Evolutionary conservation across 2,797 vertebrate species (phyloP).

Genomic region (Gymnopithys bicolor): DNA sequence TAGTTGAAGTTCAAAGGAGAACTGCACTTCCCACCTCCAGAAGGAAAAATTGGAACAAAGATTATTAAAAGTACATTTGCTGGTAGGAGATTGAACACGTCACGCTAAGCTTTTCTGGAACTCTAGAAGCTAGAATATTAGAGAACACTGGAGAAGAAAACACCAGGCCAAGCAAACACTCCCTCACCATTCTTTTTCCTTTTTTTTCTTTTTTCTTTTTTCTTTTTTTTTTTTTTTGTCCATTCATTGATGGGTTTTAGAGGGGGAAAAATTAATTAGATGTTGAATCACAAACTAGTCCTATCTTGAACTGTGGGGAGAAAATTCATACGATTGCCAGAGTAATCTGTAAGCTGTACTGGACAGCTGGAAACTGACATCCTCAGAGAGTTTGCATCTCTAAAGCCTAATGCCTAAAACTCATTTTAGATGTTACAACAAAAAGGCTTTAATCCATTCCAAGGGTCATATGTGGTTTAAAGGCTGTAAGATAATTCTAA

Average conservation of each 20-base stretch:
- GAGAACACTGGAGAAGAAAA: not conserved
- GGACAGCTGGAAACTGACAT: not conserved
- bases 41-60: not conserved
- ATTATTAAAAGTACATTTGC: not conserved
- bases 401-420: not conserved
- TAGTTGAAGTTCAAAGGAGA: not conserved
- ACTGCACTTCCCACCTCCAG: not conserved
- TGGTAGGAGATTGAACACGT: not conserved
- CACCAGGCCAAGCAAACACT: not conserved
- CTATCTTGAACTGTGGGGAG: not conserved
- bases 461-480: not conserved
- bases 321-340: not conserved
- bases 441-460: not conserved
- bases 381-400: not conserved
- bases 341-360: not conserved
- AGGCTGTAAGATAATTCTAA: not conserved
- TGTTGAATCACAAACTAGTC: not conserved
- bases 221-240: not conserved
- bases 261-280: not conserved
- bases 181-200: fast-evolving
- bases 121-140: not conserved
- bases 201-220: too few relatives aligned
- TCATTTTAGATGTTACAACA: not conserved
- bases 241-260: not conserved
- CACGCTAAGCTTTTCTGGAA: not conserved